phyloP scores from a whole-genome alignment of 2,113 vertebrate genomes.

The Craseonycteris thonglongyai region DNA sequence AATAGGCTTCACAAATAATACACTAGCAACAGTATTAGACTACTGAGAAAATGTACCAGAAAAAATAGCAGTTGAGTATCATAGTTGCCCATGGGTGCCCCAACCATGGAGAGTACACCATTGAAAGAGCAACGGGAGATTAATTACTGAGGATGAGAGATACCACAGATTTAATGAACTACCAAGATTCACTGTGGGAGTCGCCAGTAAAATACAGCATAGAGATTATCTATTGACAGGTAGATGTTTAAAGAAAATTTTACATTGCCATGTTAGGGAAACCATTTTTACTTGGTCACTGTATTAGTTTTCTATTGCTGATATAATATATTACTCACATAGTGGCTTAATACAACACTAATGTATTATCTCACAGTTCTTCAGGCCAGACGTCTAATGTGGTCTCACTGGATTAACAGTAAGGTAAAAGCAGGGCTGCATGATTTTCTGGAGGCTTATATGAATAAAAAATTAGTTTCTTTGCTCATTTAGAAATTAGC shows the following conservation, averaged over 20 bases:
- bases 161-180: neutral
- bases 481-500: neutral
- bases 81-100: neutral
- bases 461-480: neutral
- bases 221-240: neutral
- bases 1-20: neutral
- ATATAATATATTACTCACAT: neutral
- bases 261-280: neutral
- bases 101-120: neutral
- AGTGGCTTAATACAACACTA: neutral
- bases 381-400: neutral
- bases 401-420: neutral
- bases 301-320: neutral
- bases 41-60: neutral
- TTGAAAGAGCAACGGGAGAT: neutral
- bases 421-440: neutral
- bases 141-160: neutral
- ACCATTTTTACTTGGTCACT: neutral
- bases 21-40: neutral
- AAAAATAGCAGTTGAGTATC: neutral
- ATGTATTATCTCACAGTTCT: neutral
- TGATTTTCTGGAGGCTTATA: neutral
- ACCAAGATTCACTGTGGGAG: neutral
- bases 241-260: constrained; percentile 10
- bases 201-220: neutral